Conservation (phyloP, 92 coral and sea anemone genomes). For the Palythoa grandiflora region DNA sequence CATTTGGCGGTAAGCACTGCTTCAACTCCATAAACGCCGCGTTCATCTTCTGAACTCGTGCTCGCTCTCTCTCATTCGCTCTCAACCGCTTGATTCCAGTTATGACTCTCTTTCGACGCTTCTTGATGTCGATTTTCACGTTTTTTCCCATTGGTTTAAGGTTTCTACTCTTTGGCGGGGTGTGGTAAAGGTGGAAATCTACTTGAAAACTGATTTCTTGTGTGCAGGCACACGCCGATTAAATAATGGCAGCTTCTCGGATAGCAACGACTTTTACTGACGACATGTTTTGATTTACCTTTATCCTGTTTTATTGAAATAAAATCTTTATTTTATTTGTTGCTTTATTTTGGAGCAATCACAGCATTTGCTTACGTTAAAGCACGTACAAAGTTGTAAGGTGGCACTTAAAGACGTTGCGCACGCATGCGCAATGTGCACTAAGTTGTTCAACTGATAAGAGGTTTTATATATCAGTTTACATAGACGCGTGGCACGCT, state of each 20-base stretch:
- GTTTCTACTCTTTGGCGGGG: background rate
- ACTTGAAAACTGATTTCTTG: background rate
- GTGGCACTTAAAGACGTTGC: background rate
- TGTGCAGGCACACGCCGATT: background rate
- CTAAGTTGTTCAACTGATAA: background rate
- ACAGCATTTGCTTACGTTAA: conserved; percentile 2
- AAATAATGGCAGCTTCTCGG: too few relatives aligned
- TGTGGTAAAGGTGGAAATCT: background rate
- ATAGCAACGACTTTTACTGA: background rate
- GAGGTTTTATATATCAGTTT: background rate
- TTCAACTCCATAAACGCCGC: conserved; percentile 61
- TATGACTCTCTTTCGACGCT: conserved; percentile 43
- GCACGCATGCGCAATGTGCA: background rate
- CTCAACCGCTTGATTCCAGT: conserved; percentile 54
- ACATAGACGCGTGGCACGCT: background rate
- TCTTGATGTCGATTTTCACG: conserved; percentile 32
- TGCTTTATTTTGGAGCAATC: conserved; percentile 12
- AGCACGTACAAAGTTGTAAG: background rate
- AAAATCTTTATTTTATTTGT: conserved; percentile 15
- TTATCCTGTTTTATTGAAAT: conserved; percentile 40
- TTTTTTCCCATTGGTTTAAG: conserved; percentile 9
- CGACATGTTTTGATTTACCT: conserved; percentile 10
- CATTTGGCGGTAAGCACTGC: conserved; percentile 52
- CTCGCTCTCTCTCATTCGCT: conserved; percentile 66
- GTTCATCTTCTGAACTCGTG: conserved; percentile 67